phyloP scores from a whole-genome alignment of 1,140 invertebrate species.

The Metaphire vulgaris region DNA sequence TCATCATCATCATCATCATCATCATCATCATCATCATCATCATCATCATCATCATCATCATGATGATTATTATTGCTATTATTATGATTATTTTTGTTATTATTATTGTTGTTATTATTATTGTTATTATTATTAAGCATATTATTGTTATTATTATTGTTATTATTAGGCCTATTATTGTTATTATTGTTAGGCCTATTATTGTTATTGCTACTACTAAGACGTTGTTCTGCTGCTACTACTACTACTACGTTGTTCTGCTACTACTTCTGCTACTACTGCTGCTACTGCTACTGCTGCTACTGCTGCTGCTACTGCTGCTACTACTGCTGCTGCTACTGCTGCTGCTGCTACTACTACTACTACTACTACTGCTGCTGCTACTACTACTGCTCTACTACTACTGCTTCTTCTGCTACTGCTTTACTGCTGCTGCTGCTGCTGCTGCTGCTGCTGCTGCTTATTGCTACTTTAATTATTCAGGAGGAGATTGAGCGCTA shows the following conservation, averaged over 20 bases:
- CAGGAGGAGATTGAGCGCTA: slow-evolving; percentile 20
- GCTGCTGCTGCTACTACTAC: neutral
- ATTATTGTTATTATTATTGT: neutral
- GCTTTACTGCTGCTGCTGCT: neutral
- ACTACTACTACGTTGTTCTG: neutral
- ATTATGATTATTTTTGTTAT: neutral
- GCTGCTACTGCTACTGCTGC: neutral
- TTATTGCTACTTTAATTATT: neutral
- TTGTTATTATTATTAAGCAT: neutral
- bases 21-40: neutral
- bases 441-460: neutral
- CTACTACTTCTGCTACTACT: neutral
- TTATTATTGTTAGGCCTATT: neutral
- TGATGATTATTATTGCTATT: neutral
- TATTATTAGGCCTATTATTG: neutral
- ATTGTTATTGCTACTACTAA: neutral
- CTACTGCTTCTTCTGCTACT: neutral
- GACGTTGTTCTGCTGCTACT: neutral
- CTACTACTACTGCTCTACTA: neutral
- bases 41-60: slow-evolving; percentile 2
- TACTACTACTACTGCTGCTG: neutral
- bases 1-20: neutral
- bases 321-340: neutral
- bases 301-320: neutral
- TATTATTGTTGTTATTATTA: neutral